Evolutionary conservation across 2,113 vertebrate species (phyloP).

Genomic region (Labeo rohita): DNA sequence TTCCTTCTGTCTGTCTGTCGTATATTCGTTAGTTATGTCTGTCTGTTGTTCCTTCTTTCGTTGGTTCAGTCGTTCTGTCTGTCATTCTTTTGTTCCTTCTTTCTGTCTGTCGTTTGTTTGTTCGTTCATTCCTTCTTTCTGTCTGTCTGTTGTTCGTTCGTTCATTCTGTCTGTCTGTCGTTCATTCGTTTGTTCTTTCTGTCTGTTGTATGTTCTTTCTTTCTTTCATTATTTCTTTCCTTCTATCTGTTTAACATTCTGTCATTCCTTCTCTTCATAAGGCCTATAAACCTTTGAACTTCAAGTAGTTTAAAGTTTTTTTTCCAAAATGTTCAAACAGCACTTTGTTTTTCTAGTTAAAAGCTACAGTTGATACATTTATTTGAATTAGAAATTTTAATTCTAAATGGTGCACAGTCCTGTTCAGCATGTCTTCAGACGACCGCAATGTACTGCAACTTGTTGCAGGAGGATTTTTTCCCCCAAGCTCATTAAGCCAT

Average conservation of each 20-base stretch:
- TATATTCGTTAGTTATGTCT: background rate
- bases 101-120: too few relatives aligned
- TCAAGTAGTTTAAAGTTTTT: too few relatives aligned
- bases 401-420: background rate
- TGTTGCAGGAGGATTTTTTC: background rate
- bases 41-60: background rate
- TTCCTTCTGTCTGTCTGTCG: background rate
- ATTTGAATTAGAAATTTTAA: background rate
- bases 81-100: background rate
- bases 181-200: too few relatives aligned
- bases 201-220: background rate
- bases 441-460: background rate
- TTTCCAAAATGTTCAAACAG: too few relatives aligned
- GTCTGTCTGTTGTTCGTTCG: background rate
- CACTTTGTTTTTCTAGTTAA: background rate
- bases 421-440: background rate
- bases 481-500: conserved; percentile 15
- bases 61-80: background rate
- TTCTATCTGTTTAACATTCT: background rate
- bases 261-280: too few relatives aligned
- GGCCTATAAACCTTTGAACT: too few relatives aligned
- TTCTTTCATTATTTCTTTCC: background rate
- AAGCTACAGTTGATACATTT: background rate
- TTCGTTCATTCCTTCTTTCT: too few relatives aligned
- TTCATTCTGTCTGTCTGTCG: background rate